Evolutionary conservation across 1,140 invertebrate species (phyloP).

Genomic region (Tetramorium simillimum): DNA sequence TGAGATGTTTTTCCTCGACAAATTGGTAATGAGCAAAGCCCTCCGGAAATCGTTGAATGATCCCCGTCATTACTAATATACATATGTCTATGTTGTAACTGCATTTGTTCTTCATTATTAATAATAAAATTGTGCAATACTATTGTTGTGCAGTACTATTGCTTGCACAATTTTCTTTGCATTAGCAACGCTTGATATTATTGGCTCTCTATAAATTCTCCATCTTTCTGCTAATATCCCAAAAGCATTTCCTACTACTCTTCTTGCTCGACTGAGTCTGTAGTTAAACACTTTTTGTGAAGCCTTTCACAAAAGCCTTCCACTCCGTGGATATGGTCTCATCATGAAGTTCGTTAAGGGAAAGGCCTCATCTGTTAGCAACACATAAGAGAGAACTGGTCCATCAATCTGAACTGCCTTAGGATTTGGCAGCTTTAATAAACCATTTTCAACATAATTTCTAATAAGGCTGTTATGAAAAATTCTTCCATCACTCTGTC

Average conservation of each 20-base stretch:
- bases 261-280: background rate
- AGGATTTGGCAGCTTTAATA: background rate
- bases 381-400: background rate
- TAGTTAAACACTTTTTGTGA: background rate
- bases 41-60: background rate
- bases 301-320: background rate
- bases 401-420: background rate
- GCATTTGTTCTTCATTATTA: background rate
- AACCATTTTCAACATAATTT: no score
- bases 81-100: background rate
- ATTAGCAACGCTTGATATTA: background rate
- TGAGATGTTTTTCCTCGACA: background rate
- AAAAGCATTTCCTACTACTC: background rate
- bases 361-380: background rate
- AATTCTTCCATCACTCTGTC: background rate
- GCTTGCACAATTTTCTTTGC: background rate
- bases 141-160: background rate
- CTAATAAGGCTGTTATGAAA: background rate
- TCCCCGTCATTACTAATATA: background rate
- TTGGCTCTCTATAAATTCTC: background rate
- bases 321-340: background rate
- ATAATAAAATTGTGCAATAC: background rate
- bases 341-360: background rate
- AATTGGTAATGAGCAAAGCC: background rate
- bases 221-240: background rate